These are phyloP conservation scores for Falco rusticolus DNA, from an alignment of 2,797 vertebrate species.

Conservation along the genomic window DNA sequence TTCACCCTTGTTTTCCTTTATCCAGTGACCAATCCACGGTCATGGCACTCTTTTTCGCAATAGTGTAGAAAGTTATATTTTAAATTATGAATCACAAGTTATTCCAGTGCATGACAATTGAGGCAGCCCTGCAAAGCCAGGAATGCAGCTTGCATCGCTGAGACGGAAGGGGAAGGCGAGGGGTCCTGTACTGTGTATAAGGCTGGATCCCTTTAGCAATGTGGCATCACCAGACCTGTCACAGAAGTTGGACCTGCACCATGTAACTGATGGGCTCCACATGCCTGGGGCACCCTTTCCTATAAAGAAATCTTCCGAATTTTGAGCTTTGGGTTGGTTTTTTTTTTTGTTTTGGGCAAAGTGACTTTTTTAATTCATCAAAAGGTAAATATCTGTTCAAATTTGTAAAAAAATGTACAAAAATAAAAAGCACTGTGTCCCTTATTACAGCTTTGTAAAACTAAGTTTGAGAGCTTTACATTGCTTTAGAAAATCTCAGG, in stretches of 20 bases:
- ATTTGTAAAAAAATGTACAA: background rate
- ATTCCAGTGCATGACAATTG: background rate
- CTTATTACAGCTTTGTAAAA: background rate
- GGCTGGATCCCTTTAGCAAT: background rate
- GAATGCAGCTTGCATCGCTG: background rate
- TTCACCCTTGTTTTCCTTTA: background rate
- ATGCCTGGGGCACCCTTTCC: background rate
- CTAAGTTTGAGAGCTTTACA: background rate
- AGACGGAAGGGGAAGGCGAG: background rate
- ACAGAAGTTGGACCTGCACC: background rate
- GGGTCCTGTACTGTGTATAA: background rate
- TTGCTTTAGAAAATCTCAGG: constrained; percentile 5
- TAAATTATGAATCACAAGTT: background rate
- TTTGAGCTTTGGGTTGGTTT: background rate
- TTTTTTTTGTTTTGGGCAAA: background rate
- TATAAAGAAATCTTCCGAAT: background rate
- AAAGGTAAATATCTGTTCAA: background rate
- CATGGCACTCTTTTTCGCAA: accelerated
- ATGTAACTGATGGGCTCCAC: accelerated
- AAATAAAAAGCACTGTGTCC: background rate
- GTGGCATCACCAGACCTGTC: background rate
- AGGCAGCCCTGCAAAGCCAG: background rate
- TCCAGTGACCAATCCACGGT: background rate
- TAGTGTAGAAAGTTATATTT: background rate
- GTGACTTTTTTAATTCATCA: background rate